Evolutionary conservation across 1,140 invertebrate species (phyloP), one percentile per base, ranked within the genome.

Genomic region (Eurosta solidaginis): DNA sequence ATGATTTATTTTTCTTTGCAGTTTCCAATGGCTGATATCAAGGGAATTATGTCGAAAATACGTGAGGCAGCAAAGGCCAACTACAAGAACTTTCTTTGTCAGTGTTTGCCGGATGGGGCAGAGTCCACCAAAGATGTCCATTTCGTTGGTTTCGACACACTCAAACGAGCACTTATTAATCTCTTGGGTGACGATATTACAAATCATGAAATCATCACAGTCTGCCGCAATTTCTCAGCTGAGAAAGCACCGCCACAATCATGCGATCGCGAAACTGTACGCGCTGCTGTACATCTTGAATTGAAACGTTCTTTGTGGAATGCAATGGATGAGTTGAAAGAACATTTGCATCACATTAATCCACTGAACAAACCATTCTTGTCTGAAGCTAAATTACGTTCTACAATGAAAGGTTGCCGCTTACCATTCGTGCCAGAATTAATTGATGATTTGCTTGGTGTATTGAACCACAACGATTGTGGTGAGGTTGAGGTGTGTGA

Each of bases 161-260:
- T 93, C 47, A 91, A 91, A 77, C 88, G 91, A 82, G 90, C 91
- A 0, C 79, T 93, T 25, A 88, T 89, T 79, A 89, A 90, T 73
- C 84, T 91, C 33, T 84, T 93, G 83, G 91, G 90, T 44, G 91
- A 92, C 68, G 89, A 91, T 74, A 92, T 95, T 84, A 91, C 91
- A 1, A 93, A 94, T 81, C 94, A 95, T 59, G 94, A 95, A 89
- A 93, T 94, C 79, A 88, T 95, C 10, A 94, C 94, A 7, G 86
- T 95, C 4, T 91, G 92, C 17, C 90, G 94, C 80, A 88, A 90
- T 79, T 95, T 93, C 85, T 88, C 27, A 76, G 84, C 77, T 83
- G 90, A 77, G 88, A 90, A 80, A 88, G 88, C 81, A 79, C 86
- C 88, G 83, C 63, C 88, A 84, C 80, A 88, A 89, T 80, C 84